Evolutionary conservation across 1,140 invertebrate genomes (phyloP), one percentile per base, ranked within the genome.

Genomic region (Halesus radiatus): DNA sequence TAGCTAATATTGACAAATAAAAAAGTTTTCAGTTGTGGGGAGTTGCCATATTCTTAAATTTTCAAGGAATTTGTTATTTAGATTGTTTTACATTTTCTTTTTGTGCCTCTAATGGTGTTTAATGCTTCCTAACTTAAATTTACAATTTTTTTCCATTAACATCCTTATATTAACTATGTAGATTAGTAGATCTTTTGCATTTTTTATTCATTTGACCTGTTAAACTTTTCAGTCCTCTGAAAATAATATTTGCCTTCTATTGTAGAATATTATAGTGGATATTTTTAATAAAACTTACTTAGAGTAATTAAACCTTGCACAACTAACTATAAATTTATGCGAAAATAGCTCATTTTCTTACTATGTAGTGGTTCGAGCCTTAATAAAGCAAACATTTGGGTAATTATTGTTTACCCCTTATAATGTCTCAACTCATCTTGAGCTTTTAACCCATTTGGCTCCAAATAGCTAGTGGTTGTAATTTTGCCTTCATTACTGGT

Each of bases 181-280:
- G 37, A 45, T 13, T 1, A 7, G n/a, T 56, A 45, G 37, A 45
- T 45, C 37, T 45, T 45, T 45, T 45, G 37, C 37, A 45, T 13
- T 45, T 45, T 45, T 45, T 45, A 45, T 45, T 45, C 8, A 13
- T 45, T 45, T 45, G 37, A 45, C 37, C 10, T 45, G 37, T 45
- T 45, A 13, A 37, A 45, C 1, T 45, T 45, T 45, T 45, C 37
- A 45, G 8, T 45, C 5, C 23, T 60, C 56, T 13, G 29, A 66
- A 29, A 66, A 32, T 16, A 4, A 26, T 29, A 32, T 66, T 66
- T 66, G 62, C 62, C 62, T 66, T 66, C 62, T 66, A 29, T 66
- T 66, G n/a, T 66, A 66, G 62, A 66, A 3, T 60, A 16, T 45
- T 26, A 22, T 37, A 66, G 23, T 66, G 62, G n/a, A 26, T 66